Base-by-base conservation (phyloP, 2,797 vertebrate species). In the Chelmon rostratus region DNA sequence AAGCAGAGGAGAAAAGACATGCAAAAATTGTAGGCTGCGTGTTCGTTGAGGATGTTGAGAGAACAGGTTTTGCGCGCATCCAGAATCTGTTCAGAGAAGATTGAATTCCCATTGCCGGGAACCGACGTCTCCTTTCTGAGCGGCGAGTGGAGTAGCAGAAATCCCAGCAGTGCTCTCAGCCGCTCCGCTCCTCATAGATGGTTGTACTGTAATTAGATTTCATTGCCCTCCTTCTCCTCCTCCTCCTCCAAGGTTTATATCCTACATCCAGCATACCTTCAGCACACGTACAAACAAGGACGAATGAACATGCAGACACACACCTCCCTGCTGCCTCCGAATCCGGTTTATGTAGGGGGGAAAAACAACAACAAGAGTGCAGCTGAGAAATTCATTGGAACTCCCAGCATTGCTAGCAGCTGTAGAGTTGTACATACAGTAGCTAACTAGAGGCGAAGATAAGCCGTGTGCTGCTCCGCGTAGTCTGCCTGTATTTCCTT, bases 381-480 rank as follows among this genome's bases (percentile, higher is more conserved):
- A 65, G 70, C 68, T 57, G 58, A 76, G 77, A 88, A 77, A 78
- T 79, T 83, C 78, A 57, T 68, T 73, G 82, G 85, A 75, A 91
- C 88, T 86, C 84, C 77, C 68, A 70, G 64, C 79, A 72, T 78
- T 8, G 82, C 89, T 82, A 1, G 63, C 42, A 37, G 91, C 86
- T 72, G 52, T 77, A n/a, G 76, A 86, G 83, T 88, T 85, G 78
- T 88, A 92, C 78, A 66, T 87, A 85, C 65, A 86, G 82, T 82
- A 74, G 79, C 88, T 92, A 93, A 94, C 93, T 93, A 92, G 89
- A 66, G 78, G 67, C 28, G 1, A 75, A 90, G 91, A 93, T 92
- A 91, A 90, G 74, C 82, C 9, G 1, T 38, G 69, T 50, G 54
- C 63, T 65, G 64, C 78, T 62, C 68, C 50, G 49, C 64, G 50